Percentiles rank a stretch among this genome's conserved stretches.
These are phyloP conservation scores for Megamerina dolium DNA, from an alignment of 2,888 invertebrate genomes.

Conservation along the genomic window DNA sequence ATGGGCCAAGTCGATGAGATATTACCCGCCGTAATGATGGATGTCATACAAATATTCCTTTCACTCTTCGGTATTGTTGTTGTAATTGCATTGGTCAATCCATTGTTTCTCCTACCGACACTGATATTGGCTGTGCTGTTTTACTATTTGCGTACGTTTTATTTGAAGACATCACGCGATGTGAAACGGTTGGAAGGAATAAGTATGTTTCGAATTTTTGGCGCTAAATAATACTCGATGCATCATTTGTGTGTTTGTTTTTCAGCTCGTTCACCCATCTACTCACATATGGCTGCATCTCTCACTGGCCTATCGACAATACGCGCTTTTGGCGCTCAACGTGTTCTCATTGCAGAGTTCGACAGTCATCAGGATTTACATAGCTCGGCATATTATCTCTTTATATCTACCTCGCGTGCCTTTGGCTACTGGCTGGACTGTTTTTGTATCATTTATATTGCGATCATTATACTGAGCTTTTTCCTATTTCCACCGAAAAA, in stretches of 20 bases:
- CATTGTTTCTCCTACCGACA: conserved; percentile 66
- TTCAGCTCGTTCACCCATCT: conserved; percentile 85
- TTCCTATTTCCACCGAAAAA: conserved; percentile 61
- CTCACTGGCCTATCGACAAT: conserved; percentile 89
- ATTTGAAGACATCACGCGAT: conserved; percentile 72
- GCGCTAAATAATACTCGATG: neutral
- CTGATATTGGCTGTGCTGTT: conserved; percentile 65
- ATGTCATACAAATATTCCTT: conserved; percentile 66
- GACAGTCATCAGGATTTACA: conserved; percentile 79
- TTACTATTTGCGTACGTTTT: conserved; percentile 67
- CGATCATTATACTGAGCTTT: conserved; percentile 78
- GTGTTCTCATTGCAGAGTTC: conserved; percentile 70
- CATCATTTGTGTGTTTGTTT: neutral
- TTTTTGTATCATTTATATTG: conserved; percentile 81
- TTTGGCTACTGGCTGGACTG: conserved; percentile 92
- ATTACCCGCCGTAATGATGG: conserved; percentile 48
- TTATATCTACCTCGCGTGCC: conserved; percentile 83
- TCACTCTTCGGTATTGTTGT: conserved; percentile 73
- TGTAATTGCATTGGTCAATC: conserved; percentile 72
- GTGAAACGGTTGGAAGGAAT: conserved; percentile 76
- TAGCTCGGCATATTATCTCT: conserved; percentile 87
- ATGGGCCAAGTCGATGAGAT: conserved; percentile 58
- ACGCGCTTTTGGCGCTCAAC: conserved; percentile 78
- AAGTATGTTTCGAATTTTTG: conserved; percentile 50
- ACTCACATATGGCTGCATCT: conserved; percentile 84